A percentile compares a stretch with the other conserved stretches of the same genome.
These are phyloP conservation scores for Ectropis crepuscularia DNA, from an alignment of 2,888 invertebrate species.

Conservation along the genomic window DNA sequence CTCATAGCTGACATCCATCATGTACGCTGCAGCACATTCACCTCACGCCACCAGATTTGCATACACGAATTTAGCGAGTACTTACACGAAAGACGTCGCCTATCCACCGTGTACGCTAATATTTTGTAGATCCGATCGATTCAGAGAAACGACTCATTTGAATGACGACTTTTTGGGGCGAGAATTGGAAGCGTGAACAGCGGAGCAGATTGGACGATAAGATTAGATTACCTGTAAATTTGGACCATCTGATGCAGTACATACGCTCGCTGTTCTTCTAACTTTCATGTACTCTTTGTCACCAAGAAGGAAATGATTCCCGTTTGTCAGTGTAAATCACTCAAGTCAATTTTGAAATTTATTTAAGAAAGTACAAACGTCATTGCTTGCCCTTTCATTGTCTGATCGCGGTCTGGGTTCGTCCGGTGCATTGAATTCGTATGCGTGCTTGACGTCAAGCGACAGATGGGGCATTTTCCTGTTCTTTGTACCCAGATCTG, in stretches of 20 bases:
- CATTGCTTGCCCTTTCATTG: slow-evolving; percentile 40
- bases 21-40: slow-evolving; percentile 37
- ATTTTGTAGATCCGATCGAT: slow-evolving; percentile 35
- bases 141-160: slow-evolving; percentile 38
- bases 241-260: slow-evolving; percentile 8
- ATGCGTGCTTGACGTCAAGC: slow-evolving; percentile 56
- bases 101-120: slow-evolving; percentile 23
- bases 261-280: not conserved
- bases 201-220: slow-evolving; percentile 25
- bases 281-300: no score
- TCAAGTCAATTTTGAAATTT: no score
- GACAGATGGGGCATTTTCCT: slow-evolving; percentile 64
- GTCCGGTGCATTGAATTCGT: slow-evolving; percentile 53
- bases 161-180: slow-evolving; percentile 33
- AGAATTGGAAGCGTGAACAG: slow-evolving; percentile 12
- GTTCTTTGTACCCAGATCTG: slow-evolving; percentile 61
- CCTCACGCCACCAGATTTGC: slow-evolving; percentile 40
- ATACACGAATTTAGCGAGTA: slow-evolving; percentile 38
- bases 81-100: slow-evolving; percentile 29
- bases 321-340: no score
- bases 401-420: slow-evolving; percentile 44
- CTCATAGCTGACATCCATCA: slow-evolving; percentile 34
- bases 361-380: slow-evolving; percentile 33
- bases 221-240: slow-evolving; percentile 15
- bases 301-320: no score